Evolutionary conservation across 2,888 invertebrate genomes (phyloP).

Genomic region (Sceliomorpha sp.): DNA sequence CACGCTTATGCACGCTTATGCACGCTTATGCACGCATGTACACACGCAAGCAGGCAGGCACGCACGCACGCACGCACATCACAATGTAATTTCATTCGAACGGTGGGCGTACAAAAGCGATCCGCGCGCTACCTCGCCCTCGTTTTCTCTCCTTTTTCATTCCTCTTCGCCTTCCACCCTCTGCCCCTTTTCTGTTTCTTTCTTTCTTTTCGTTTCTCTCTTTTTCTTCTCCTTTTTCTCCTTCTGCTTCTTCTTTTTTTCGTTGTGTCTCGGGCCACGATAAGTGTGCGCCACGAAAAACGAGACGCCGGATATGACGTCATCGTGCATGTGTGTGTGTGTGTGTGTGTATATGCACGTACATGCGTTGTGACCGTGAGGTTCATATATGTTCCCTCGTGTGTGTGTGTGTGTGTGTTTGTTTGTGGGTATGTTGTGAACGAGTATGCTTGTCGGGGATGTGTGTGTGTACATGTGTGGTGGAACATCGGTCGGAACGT

Average conservation of each 20-base stretch:
- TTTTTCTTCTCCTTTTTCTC: slow-evolving; percentile 11
- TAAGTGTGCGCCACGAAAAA: slow-evolving; percentile 69
- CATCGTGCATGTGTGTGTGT: slow-evolving; percentile 51
- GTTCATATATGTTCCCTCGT: not conserved
- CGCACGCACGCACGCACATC: not conserved
- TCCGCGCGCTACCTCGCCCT: slow-evolving; percentile 28
- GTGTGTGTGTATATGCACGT: too few species aligned
- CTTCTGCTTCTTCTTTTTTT: slow-evolving; percentile 36
- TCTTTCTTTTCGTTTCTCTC: slow-evolving; percentile 27
- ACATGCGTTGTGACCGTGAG: slow-evolving; percentile 27
- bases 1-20: too few species aligned
- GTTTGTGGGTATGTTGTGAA: too few species aligned
- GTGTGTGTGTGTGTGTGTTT: too few species aligned
- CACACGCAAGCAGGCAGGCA: too few species aligned
- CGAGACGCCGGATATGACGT: slow-evolving; percentile 75
- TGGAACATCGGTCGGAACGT: slow-evolving; percentile 3
- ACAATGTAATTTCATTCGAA: slow-evolving; percentile 10
- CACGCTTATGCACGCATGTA: too few species aligned
- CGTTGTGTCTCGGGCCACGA: slow-evolving; percentile 49
- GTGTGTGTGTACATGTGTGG: not conserved
- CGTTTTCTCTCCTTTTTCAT: slow-evolving; percentile 27
- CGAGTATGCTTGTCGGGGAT: slow-evolving; percentile 13
- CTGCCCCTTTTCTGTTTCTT: slow-evolving; percentile 8
- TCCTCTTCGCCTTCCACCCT: slow-evolving; percentile 22
- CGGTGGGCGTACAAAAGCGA: slow-evolving; percentile 45